These are phyloP conservation scores for Odobenus rosmarus DNA, from an alignment of 2,113 vertebrate species.

Conservation along the genomic window DNA sequence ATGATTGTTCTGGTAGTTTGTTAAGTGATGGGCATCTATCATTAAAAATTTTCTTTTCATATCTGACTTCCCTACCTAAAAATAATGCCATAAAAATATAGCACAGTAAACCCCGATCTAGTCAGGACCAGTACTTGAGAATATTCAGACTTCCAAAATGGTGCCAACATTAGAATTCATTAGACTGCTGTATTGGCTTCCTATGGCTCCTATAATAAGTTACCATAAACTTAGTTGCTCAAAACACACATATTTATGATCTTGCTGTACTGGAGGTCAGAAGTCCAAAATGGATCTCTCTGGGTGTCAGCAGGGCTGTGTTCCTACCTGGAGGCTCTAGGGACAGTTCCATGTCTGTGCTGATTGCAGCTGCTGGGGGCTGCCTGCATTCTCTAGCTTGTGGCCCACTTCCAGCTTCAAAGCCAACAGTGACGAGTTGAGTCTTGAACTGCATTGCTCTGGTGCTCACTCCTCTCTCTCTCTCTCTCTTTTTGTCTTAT, in stretches of 20 bases:
- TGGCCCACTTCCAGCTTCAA: not conserved
- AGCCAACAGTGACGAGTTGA: not conserved
- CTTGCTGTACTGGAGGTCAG: not conserved
- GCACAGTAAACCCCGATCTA: not conserved
- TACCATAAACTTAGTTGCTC: not conserved
- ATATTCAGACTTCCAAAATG: not conserved
- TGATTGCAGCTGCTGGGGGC: not conserved
- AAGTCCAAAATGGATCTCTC: not conserved
- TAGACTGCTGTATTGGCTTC: not conserved
- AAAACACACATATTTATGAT: not conserved
- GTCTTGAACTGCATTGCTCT: not conserved
- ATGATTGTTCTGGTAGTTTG: not conserved
- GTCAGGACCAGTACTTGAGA: not conserved
- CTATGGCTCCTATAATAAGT: not conserved
- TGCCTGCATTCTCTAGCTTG: not conserved
- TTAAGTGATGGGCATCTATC: not conserved
- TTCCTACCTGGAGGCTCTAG: not conserved
- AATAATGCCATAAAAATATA: not conserved
- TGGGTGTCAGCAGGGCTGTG: not conserved
- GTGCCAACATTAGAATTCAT: not conserved
- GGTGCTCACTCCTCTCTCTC: not conserved
- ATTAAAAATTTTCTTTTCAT: constrained; percentile 19
- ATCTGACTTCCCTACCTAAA: not conserved
- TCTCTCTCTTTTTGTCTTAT: not conserved
- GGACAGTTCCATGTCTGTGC: not conserved